Evolutionary conservation across 1,140 invertebrate species (phyloP).

Genomic region (Zophobas atratus): DNA sequence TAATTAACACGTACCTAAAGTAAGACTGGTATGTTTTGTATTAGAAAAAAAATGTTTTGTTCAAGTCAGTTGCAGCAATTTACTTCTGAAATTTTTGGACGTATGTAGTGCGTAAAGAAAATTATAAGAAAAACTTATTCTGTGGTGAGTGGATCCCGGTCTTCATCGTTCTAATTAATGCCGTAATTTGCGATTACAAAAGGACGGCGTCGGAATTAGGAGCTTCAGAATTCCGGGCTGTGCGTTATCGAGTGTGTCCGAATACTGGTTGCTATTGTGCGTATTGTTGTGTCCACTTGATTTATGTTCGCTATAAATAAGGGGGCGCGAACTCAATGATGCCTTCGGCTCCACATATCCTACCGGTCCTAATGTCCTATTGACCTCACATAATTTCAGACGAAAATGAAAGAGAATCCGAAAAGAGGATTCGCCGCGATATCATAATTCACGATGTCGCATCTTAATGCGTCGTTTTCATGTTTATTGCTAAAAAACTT

Average conservation of each 20-base stretch:
- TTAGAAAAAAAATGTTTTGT: too few relatives aligned
- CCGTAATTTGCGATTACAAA: slow-evolving; percentile 50
- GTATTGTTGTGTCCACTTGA: slow-evolving; percentile 59
- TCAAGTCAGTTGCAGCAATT: too few relatives aligned
- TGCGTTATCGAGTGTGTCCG: slow-evolving; percentile 58
- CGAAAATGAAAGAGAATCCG: slow-evolving; percentile 29
- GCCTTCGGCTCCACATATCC: slow-evolving; percentile 55
- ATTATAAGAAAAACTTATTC: background rate
- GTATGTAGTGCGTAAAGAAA: too few relatives aligned
- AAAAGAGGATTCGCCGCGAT: background rate
- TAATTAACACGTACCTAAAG: too few relatives aligned
- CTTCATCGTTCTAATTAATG: slow-evolving; percentile 52
- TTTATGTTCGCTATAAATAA: slow-evolving; percentile 59
- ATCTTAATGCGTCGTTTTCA: background rate
- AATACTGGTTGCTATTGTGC: slow-evolving; percentile 57
- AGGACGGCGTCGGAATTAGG: slow-evolving; percentile 37
- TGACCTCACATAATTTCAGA: slow-evolving; percentile 45
- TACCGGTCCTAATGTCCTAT: slow-evolving; percentile 46
- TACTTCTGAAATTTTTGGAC: too few relatives aligned
- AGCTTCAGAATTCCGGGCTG: slow-evolving; percentile 21
- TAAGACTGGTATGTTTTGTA: too few relatives aligned
- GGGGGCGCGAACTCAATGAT: slow-evolving; percentile 60
- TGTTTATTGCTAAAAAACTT: too few relatives aligned
- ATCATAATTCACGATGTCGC: background rate
- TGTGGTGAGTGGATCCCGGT: background rate